These are phyloP conservation scores for Phalacrocorax aristotelis DNA, from an alignment of 2,113 vertebrate species.

Conservation along the genomic window DNA sequence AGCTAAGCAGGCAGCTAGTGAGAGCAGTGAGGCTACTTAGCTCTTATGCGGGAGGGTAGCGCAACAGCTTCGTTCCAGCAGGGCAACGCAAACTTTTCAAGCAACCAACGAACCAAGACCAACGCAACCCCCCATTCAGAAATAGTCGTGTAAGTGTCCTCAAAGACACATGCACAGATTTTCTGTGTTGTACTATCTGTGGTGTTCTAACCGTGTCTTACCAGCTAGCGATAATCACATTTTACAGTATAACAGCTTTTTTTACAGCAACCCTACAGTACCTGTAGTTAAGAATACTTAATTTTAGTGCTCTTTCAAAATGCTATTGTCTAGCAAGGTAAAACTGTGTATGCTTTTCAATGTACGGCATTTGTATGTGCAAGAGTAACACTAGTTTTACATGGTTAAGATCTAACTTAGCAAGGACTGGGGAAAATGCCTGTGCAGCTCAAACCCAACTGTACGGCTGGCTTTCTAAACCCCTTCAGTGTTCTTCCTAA, in stretches of 20 bases:
- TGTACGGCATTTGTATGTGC: neutral
- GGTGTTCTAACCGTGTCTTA: neutral
- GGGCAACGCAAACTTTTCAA: constrained; percentile 20
- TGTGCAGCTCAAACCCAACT: neutral
- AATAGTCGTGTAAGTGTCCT: neutral
- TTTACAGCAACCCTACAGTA: neutral
- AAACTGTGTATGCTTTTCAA: neutral
- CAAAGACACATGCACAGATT: neutral
- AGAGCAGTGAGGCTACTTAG: neutral
- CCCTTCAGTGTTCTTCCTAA: neutral
- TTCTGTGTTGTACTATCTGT: neutral
- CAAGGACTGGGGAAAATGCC: neutral
- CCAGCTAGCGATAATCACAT: neutral
- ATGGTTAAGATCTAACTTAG: neutral
- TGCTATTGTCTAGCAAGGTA: neutral
- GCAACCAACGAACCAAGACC: constrained; percentile 5
- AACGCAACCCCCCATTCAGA: neutral
- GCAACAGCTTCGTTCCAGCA: neutral
- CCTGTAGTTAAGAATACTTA: neutral
- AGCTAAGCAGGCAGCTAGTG: neutral
- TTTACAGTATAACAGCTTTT: neutral
- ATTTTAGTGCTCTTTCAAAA: neutral
- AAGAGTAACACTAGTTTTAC: neutral
- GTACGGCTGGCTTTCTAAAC: neutral
- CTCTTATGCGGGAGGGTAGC: neutral